Percentiles rank a stretch among this genome's conserved stretches.
Conservation (phyloP, 2,113 vertebrate genomes). For the Eclectus roratus region DNA sequence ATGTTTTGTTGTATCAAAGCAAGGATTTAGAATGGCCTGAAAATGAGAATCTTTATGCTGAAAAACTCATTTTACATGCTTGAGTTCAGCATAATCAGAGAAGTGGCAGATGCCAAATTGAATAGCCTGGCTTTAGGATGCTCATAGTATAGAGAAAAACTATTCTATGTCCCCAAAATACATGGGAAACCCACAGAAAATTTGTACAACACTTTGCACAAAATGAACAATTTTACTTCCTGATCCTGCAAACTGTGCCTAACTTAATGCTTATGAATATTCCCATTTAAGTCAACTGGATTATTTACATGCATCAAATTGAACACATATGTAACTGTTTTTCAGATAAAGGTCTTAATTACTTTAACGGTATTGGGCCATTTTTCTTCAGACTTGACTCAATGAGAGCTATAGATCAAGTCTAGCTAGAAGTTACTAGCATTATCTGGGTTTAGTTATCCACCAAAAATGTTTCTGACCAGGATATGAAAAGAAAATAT, state of each 20-base stretch:
- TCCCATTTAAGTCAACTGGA: conserved; percentile 27
- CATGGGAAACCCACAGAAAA: background rate
- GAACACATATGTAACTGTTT: conserved; percentile 55
- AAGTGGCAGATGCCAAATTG: background rate
- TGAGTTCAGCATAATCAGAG: background rate
- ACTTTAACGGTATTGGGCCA: conserved; percentile 56
- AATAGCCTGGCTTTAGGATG: background rate
- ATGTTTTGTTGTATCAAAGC: background rate
- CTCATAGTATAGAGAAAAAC: background rate
- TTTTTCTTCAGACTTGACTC: conserved; percentile 64
- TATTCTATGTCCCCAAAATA: background rate
- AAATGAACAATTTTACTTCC: background rate
- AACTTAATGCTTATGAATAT: conserved; percentile 59
- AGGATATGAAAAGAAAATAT: background rate
- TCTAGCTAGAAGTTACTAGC: background rate
- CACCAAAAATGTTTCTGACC: background rate
- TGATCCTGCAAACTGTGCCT: conserved; percentile 13
- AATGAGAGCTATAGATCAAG: conserved; percentile 61
- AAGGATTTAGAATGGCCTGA: background rate
- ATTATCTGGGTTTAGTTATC: conserved; percentile 1
- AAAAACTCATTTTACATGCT: background rate
- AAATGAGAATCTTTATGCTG: background rate
- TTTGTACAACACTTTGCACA: background rate
- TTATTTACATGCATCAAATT: conserved; percentile 62
- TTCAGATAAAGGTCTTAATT: conserved; percentile 68